phyloP scores from a whole-genome alignment of 2,888 invertebrate species.

The Acanthoscelides obtectus region DNA sequence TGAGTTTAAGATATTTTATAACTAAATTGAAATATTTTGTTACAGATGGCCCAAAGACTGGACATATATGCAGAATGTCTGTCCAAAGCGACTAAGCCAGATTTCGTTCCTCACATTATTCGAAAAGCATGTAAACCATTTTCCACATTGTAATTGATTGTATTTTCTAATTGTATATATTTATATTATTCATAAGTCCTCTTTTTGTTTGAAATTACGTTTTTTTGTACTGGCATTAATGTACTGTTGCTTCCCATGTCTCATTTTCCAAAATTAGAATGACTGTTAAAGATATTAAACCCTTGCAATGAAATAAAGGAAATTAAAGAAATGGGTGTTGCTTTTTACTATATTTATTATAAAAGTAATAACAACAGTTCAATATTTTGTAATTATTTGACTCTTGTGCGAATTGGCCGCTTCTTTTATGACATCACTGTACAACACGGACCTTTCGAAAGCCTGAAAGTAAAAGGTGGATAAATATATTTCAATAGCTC shows the following conservation, averaged over 20 bases:
- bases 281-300: too few relatives aligned
- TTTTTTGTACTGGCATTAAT: too few relatives aligned
- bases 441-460: neutral
- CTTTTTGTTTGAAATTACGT: too few relatives aligned
- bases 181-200: neutral
- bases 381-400: conserved; percentile 1
- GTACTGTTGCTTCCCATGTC: too few relatives aligned
- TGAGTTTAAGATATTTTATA: conserved; percentile 19
- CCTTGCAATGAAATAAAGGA: neutral
- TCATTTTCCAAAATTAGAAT: too few relatives aligned
- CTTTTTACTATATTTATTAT: neutral
- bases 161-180: neutral
- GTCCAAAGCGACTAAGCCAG: conserved; percentile 62
- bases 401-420: neutral
- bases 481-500: too few relatives aligned
- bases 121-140: conserved; percentile 37
- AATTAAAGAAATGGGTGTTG: neutral
- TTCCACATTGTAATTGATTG: neutral
- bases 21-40: conserved; percentile 22
- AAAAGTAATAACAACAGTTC: neutral
- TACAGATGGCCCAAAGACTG: conserved; percentile 84
- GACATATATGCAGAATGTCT: conserved; percentile 80
- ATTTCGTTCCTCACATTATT: conserved; percentile 76
- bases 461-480: neutral
- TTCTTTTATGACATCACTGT: neutral